Evolutionary conservation across 2,113 vertebrate species (phyloP).

Genomic region (Platichthys stellatus): DNA sequence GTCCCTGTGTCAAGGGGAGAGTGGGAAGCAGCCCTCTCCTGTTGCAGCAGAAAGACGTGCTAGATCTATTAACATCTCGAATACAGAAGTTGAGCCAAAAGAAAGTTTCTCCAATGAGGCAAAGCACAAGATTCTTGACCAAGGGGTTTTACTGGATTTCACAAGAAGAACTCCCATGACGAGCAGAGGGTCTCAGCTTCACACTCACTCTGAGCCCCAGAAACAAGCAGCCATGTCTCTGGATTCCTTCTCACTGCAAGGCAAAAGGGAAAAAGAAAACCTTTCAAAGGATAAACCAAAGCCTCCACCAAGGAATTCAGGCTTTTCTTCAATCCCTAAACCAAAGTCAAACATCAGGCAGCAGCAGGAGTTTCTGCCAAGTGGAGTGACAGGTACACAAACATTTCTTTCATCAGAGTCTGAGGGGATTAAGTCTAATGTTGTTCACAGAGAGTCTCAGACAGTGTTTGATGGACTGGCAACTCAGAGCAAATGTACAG

Average conservation of each 20-base stretch:
- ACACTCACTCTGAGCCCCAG: constrained; percentile 22
- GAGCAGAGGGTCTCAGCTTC: constrained; percentile 21
- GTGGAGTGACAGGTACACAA: constrained; percentile 23
- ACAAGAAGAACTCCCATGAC: constrained; percentile 29
- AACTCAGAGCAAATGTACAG: constrained; percentile 32
- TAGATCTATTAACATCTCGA: constrained; percentile 69
- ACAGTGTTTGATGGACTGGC: constrained; percentile 27
- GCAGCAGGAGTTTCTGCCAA: constrained; percentile 16
- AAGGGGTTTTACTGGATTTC: constrained; percentile 59
- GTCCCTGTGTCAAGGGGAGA: constrained; percentile 22
- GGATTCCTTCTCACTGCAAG: constrained; percentile 41
- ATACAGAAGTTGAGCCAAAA: constrained; percentile 15
- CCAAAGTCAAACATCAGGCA: constrained; percentile 36
- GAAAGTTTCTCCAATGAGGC: constrained; percentile 22
- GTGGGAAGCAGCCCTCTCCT: constrained; percentile 41
- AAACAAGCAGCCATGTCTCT: constrained; percentile 35
- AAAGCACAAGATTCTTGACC: constrained; percentile 53
- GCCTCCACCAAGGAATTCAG: constrained; percentile 23
- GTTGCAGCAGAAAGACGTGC: constrained; percentile 59
- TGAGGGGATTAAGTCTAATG: constrained; percentile 28
- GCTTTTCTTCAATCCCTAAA: constrained; percentile 34
- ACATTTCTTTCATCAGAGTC: constrained; percentile 27
- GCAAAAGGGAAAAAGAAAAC: constrained; percentile 18
- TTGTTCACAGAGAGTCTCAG: constrained; percentile 33
- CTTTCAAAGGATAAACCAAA: constrained; percentile 39